Evolutionary conservation across 92 coral and sea anemone species (phyloP), one percentile per base, ranked within the genome.

Genomic region (Phenganax subtilis): DNA sequence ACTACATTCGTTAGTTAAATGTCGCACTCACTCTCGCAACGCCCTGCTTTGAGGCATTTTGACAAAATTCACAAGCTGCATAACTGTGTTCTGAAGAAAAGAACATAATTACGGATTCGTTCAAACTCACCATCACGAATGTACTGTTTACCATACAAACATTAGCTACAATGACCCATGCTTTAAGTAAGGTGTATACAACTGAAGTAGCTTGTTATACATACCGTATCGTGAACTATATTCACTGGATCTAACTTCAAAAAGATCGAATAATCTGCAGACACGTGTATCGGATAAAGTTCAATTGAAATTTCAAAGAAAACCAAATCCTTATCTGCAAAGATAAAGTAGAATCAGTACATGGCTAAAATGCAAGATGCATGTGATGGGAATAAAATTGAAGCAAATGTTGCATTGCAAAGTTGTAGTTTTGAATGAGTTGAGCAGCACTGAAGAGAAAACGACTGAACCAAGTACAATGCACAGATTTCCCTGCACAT

Each of bases 231-330:
- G 68, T 91, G 91, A 44, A 76, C 79, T 12, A 87, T 77, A 80
- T 91, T 91, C 47, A 93, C 88, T 37, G 97, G 97, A 62, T 93
- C 96, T 78, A 93, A 85, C 67, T 88, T 86, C 66, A 93, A 87
- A 31, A 75, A 72, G 29, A 89, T 92, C 0, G 91, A 86, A 80
- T 93, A 93, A 79, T 93, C 97, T 16, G 97, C 90, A 27, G 80
- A 63, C 71, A 85, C 82, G 37, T 88, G 82, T 7, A 91, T 65
- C 31, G 96, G 96, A 60, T 91, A 85, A 30, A 88, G 88, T 80
- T 93, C 97, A 58, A 86, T 85, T 6, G 91, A 81, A 80, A 90
- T 89, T 56, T 86, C 75, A 76, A 93, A 82, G 70, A 93, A 76
- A n/a, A 90, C 85, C 68, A 72, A 89, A 8, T 88, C 91, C 8